Conservation (phyloP, 2,888 invertebrate species). For the Lepidocyrtinus sp. region DNA sequence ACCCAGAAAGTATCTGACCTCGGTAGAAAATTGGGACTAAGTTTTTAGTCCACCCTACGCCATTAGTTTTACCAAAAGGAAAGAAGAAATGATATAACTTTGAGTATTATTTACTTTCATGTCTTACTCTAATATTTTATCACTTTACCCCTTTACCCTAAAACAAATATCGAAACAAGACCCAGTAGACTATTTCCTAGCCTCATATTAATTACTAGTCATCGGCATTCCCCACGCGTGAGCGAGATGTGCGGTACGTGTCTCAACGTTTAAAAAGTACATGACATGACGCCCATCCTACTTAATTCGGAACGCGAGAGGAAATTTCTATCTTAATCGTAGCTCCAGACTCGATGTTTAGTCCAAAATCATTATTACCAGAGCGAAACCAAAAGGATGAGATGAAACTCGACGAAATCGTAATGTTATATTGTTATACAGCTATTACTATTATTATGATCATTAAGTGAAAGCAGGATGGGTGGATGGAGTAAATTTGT, state of each 20-base stretch:
- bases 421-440: neutral
- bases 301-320: slow-evolving; percentile 4
- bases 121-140: too few relatives aligned
- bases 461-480: too few relatives aligned
- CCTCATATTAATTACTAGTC: slow-evolving; percentile 52
- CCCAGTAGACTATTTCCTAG: slow-evolving; percentile 33
- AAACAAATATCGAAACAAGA: neutral
- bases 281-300: neutral
- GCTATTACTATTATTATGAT: slow-evolving; percentile 4
- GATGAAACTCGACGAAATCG: neutral
- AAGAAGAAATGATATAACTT: too few relatives aligned
- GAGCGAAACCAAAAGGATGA: neutral
- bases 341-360: neutral
- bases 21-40: too few relatives aligned
- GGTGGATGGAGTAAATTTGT: too few relatives aligned
- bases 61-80: too few relatives aligned
- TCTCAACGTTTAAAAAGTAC: slow-evolving; percentile 27
- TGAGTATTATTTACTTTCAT: too few relatives aligned
- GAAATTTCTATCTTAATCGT: slow-evolving; percentile 14
- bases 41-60: too few relatives aligned
- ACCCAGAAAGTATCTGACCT: too few relatives aligned
- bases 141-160: too few relatives aligned
- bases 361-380: neutral
- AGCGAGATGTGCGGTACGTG: slow-evolving; percentile 44
- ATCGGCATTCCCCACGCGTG: slow-evolving; percentile 44